phyloP scores from a whole-genome alignment of 2,797 vertebrate genomes.

The Rhodeus uyekii region DNA sequence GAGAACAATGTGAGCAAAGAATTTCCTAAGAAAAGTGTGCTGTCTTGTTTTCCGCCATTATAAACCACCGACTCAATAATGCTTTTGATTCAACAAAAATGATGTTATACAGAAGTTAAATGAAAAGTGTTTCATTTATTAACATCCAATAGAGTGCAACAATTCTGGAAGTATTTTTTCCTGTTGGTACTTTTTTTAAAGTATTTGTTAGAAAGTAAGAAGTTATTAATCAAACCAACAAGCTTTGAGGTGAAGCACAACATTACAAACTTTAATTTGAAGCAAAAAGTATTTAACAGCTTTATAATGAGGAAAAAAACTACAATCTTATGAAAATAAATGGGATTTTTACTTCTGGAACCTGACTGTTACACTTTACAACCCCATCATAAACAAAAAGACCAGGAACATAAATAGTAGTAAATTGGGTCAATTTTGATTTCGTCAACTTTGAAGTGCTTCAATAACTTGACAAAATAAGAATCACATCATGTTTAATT shows the following conservation, averaged over 20 bases:
- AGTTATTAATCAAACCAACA: background rate
- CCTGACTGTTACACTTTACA: background rate
- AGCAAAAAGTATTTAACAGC: background rate
- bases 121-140: no score
- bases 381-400: background rate
- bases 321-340: background rate
- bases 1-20: constrained; percentile 68
- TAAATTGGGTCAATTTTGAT: background rate
- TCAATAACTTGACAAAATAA: background rate
- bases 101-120: no score
- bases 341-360: background rate
- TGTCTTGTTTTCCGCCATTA: no score
- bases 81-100: no score
- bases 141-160: background rate
- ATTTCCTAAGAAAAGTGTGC: no score
- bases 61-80: no score
- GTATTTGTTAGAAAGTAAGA: background rate
- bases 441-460: background rate
- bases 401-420: background rate
- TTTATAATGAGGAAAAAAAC: background rate
- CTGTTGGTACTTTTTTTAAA: background rate
- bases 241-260: background rate
- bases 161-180: background rate
- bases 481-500: background rate
- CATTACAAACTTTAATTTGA: background rate